phyloP scores from a whole-genome alignment of 2,113 vertebrate species.

The Polypterus bichir region DNA sequence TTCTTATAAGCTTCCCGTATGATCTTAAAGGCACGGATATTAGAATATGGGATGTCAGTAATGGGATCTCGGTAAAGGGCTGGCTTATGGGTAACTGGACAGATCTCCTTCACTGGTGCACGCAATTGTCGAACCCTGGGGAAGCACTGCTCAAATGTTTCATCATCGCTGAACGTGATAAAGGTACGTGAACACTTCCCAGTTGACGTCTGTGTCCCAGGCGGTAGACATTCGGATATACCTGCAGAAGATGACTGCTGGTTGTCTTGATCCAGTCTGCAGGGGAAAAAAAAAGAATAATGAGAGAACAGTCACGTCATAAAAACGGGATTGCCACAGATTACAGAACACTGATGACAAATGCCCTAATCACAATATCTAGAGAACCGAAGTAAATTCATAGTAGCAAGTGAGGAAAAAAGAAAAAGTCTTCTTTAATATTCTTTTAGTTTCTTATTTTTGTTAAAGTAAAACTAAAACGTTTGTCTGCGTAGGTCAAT shows the following conservation, averaged over 20 bases:
- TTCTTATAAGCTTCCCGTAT: slow-evolving; percentile 88
- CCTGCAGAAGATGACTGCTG: slow-evolving; percentile 24
- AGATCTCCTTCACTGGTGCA: slow-evolving; percentile 69
- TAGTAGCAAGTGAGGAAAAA: no score
- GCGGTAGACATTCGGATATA: background rate
- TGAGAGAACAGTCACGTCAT: no score
- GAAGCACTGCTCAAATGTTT: slow-evolving; percentile 66
- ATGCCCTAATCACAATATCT: no score
- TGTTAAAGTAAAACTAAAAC: no score
- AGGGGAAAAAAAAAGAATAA: background rate
- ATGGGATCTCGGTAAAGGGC: slow-evolving; percentile 83
- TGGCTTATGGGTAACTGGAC: slow-evolving; percentile 79
- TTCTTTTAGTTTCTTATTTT: no score
- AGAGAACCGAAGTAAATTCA: no score
- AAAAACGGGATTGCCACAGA: background rate
- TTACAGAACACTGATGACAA: no score
- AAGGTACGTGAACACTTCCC: slow-evolving; percentile 76
- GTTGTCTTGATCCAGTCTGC: slow-evolving; percentile 69
- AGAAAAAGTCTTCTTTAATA: no score
- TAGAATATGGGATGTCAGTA: slow-evolving; percentile 87
- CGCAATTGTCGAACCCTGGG: slow-evolving; percentile 38
- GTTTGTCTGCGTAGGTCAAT: no score
- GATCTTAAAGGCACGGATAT: slow-evolving; percentile 78
- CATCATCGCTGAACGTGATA: slow-evolving; percentile 83
- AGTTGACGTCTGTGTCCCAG: background rate